phyloP scores from a whole-genome alignment of 2,113 vertebrate species.

The Sapajus apella region DNA sequence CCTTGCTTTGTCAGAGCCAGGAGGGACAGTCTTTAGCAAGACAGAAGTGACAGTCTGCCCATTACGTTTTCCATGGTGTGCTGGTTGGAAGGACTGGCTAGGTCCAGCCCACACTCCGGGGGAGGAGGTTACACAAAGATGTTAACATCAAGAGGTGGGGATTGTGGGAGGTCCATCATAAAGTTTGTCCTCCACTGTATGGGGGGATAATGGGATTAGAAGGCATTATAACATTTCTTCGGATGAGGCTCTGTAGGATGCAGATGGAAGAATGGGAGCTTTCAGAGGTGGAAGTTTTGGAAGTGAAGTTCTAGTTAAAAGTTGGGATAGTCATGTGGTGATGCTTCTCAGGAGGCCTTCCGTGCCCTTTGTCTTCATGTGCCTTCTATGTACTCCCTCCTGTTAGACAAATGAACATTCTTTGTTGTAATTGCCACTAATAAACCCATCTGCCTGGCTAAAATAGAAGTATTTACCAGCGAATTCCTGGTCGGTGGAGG shows the following conservation, averaged over 20 bases:
- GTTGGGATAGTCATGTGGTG: not conserved
- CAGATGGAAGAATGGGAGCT: not conserved
- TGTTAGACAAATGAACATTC: not conserved
- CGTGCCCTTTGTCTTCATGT: not conserved
- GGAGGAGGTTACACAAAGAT: not conserved
- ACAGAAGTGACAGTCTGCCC: not conserved
- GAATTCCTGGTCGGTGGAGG: not conserved
- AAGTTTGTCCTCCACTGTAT: not conserved
- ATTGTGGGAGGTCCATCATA: not conserved
- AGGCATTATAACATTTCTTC: not conserved
- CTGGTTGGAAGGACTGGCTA: not conserved
- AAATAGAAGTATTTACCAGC: not conserved
- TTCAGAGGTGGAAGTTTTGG: not conserved
- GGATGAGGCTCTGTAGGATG: not conserved
- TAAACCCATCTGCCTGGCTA: not conserved
- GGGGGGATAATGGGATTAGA: not conserved
- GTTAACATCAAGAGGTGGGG: not conserved
- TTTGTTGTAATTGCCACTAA: not conserved
- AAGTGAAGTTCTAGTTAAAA: not conserved
- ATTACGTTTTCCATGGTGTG: not conserved
- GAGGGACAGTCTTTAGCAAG: not conserved
- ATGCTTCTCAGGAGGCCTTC: not conserved
- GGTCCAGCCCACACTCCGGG: not conserved
- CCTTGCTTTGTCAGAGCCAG: not conserved
- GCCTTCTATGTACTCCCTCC: not conserved